These are phyloP conservation scores for Sinopyrophorus schimmeli DNA, from an alignment of 2,888 invertebrate species.

Conservation along the genomic window DNA sequence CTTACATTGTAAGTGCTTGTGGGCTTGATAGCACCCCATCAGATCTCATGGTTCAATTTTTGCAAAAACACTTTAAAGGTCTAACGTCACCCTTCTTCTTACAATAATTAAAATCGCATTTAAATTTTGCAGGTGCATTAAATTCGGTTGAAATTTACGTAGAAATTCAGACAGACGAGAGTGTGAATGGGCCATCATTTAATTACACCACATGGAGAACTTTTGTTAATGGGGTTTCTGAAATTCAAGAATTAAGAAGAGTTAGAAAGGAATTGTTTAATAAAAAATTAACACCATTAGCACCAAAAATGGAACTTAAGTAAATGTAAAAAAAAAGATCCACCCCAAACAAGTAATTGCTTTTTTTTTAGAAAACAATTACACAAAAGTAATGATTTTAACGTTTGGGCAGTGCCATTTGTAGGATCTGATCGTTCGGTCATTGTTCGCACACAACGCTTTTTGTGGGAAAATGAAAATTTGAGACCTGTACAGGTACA, in stretches of 20 bases:
- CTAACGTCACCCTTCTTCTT: background rate
- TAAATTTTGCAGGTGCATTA: slow-evolving; percentile 60
- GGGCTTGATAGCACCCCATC: slow-evolving; percentile 92
- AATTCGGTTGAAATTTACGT: slow-evolving; percentile 79
- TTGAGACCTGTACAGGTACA: slow-evolving; percentile 78
- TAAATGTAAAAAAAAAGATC: too few species aligned
- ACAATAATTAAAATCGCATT: background rate
- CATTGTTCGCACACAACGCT: slow-evolving; percentile 78
- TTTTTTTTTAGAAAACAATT: slow-evolving; percentile 55
- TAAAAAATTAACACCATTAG: too few species aligned
- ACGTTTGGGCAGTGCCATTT: slow-evolving; percentile 66
- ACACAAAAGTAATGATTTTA: background rate
- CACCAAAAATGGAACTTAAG: too few species aligned
- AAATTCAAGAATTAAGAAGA: slow-evolving; percentile 65
- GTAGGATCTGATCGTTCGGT: slow-evolving; percentile 82
- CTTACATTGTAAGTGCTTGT: slow-evolving; percentile 88
- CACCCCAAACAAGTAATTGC: too few species aligned
- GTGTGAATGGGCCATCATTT: slow-evolving; percentile 55
- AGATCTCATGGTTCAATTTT: slow-evolving; percentile 82
- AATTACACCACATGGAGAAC: slow-evolving; percentile 94
- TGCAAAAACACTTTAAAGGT: slow-evolving; percentile 78
- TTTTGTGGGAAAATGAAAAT: slow-evolving; percentile 67
- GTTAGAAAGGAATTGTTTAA: too few species aligned
- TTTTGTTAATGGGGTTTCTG: slow-evolving; percentile 77
- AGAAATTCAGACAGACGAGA: slow-evolving; percentile 48